These are phyloP conservation scores for Puffinus mauretanicus DNA, from an alignment of 2,113 vertebrate genomes.

Conservation along the genomic window DNA sequence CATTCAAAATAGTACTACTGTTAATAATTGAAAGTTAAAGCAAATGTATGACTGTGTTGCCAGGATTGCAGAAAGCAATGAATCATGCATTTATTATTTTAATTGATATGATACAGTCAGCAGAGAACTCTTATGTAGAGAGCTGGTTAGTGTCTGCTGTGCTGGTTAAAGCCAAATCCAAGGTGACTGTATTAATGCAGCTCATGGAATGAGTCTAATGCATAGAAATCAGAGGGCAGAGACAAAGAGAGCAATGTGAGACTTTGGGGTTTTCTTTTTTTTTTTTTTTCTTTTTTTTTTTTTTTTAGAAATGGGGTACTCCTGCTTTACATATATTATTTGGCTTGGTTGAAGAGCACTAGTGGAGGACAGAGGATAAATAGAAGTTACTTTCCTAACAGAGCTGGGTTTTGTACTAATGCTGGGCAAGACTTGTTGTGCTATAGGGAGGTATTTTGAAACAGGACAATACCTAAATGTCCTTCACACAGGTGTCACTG, in stretches of 20 bases:
- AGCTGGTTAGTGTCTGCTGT: neutral
- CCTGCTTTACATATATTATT: neutral
- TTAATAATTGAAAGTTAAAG: neutral
- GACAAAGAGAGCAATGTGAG: neutral
- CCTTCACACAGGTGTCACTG: neutral
- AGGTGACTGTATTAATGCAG: neutral
- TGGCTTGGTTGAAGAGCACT: neutral
- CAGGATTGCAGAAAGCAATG: neutral
- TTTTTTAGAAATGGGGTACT: neutral
- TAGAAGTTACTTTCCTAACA: neutral
- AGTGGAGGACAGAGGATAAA: neutral
- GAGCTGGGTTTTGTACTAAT: neutral
- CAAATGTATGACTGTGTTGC: fast-evolving
- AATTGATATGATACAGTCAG: neutral
- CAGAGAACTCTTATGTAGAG: neutral
- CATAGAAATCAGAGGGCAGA: neutral
- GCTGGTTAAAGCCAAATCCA: neutral
- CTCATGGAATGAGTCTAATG: neutral
- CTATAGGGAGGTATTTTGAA: neutral
- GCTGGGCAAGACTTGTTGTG: neutral
- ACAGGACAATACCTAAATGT: neutral
- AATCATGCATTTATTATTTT: neutral
- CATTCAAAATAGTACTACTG: neutral
- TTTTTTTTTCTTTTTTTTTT: neutral
- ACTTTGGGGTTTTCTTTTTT: neutral